Conservation (phyloP, 2,888 invertebrate species). For the Prenolepis imparis region DNA sequence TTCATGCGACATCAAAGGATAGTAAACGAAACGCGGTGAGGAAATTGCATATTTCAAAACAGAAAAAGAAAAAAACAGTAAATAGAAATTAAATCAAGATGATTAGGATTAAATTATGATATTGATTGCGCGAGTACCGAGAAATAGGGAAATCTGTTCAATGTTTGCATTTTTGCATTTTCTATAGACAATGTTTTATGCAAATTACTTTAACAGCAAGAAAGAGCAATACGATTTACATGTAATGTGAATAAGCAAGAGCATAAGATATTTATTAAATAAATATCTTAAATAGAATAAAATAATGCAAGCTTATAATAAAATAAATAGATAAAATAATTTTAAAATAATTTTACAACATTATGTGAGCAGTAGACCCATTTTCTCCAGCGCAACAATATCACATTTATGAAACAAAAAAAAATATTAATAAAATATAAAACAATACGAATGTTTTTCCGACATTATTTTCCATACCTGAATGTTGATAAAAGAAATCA, state of each 20-base stretch:
- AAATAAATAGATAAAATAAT: constrained; percentile 52
- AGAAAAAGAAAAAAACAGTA: constrained; percentile 47
- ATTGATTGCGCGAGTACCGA: constrained; percentile 63
- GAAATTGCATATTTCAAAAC: constrained; percentile 34
- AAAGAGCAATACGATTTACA: neutral
- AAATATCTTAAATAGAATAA: constrained; percentile 59
- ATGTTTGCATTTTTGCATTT: constrained; percentile 47
- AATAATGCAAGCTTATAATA: constrained; percentile 20
- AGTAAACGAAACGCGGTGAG: constrained; percentile 31
- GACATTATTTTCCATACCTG: constrained; percentile 82
- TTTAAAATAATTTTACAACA: constrained; percentile 32
- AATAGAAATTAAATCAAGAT: constrained; percentile 44
- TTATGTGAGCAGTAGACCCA: constrained; percentile 63
- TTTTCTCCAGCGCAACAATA: constrained; percentile 68
- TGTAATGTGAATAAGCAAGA: constrained; percentile 42
- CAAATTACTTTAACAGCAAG: constrained; percentile 24
- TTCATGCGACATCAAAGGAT: constrained; percentile 27
- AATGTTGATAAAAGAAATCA: constrained; percentile 78
- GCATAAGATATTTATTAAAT: too few species aligned
- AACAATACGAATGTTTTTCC: constrained; percentile 59
- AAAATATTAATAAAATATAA: constrained; percentile 66
- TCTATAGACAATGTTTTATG: neutral
- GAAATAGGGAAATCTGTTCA: constrained; percentile 70
- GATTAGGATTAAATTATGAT: constrained; percentile 58
- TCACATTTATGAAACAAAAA: constrained; percentile 50